Percentiles rank a stretch among this genome's conserved stretches.
Evolutionary conservation across 1,140 invertebrate genomes (phyloP).

Genomic region (Drosophila ercepeae): DNA sequence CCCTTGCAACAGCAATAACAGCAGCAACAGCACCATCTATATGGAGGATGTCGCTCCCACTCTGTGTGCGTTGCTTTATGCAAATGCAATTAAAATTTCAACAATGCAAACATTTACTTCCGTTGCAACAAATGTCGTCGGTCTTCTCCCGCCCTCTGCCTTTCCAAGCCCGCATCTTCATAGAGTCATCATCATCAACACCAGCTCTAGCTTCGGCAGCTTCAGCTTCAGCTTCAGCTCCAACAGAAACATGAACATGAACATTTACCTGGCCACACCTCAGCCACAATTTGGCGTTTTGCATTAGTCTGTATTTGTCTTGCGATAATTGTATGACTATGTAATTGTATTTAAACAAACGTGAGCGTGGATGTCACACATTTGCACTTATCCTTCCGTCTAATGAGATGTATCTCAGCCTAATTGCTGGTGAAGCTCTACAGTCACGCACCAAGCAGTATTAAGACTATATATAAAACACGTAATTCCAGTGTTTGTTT

Average conservation of each 20-base stretch:
- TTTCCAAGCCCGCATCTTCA: conserved; percentile 37
- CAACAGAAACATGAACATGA: conserved; percentile 11
- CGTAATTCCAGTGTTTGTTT: not conserved
- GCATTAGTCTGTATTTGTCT: conserved; percentile 75
- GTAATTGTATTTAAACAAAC: conserved; percentile 72
- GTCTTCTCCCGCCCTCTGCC: conserved; percentile 4
- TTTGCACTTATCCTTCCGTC: conserved; percentile 50
- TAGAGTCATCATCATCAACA: conserved; percentile 42
- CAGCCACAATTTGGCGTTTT: conserved; percentile 72
- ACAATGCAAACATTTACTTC: conserved; percentile 83
- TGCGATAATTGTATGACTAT: conserved; percentile 78
- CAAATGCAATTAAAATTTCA: conserved; percentile 83
- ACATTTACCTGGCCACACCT: conserved; percentile 65
- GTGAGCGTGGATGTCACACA: conserved; percentile 31
- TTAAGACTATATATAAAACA: not conserved
- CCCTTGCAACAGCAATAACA: not conserved
- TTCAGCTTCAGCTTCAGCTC: not conserved
- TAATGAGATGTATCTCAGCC: conserved; percentile 60
- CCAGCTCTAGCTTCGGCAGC: conserved; percentile 13
- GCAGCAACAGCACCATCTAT: not conserved
- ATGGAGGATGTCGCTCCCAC: conserved; percentile 3
- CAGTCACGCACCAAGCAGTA: conserved; percentile 19
- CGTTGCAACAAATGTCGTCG: conserved; percentile 78
- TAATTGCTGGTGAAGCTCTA: conserved; percentile 52
- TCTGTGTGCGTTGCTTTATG: conserved; percentile 67